Percentiles rank a stretch among this genome's conserved stretches.
Conservation (phyloP, 2,797 vertebrate genomes). For the Sebastes taczanowskii region DNA sequence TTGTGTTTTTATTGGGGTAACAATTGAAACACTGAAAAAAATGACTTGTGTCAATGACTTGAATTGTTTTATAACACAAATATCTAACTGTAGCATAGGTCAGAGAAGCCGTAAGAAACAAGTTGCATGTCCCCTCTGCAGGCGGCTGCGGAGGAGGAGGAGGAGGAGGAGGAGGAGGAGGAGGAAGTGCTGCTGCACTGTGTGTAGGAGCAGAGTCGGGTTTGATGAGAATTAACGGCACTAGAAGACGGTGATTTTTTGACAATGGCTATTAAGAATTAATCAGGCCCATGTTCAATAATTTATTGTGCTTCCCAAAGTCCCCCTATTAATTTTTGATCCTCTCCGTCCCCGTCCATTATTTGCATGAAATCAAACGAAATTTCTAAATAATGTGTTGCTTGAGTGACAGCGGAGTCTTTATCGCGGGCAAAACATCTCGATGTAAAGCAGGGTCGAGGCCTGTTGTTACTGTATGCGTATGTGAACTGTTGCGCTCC, state of each 20-base stretch:
- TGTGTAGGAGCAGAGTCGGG: slow-evolving; percentile 20
- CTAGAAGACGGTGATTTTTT: slow-evolving; percentile 80
- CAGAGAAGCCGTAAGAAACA: neutral
- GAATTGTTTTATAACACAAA: neutral
- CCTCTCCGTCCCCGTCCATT: slow-evolving; percentile 72
- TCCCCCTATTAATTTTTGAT: slow-evolving; percentile 85
- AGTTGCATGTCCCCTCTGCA: slow-evolving; percentile 10
- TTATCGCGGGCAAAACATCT: neutral
- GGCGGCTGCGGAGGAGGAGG: neutral
- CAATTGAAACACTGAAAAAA: neutral
- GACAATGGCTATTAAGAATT: slow-evolving; percentile 85
- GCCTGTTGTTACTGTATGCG: neutral
- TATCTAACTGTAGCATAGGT: neutral
- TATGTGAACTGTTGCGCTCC: slow-evolving; percentile 2
- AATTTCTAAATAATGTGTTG: slow-evolving; percentile 75
- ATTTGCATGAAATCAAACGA: slow-evolving; percentile 82
- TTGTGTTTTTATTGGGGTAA: neutral
- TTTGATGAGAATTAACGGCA: slow-evolving; percentile 77
- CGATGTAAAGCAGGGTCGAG: neutral
- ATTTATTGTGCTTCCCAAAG: slow-evolving; percentile 82
- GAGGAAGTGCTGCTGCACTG: neutral
- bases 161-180: neutral
- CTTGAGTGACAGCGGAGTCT: slow-evolving; percentile 62
- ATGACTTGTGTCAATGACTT: too few species aligned
- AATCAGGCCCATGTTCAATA: slow-evolving; percentile 79